Evolutionary conservation across 37 sponge, comb jelly and placozoan species (phyloP).

Genomic region (Trichoplax adhaerens): DNA sequence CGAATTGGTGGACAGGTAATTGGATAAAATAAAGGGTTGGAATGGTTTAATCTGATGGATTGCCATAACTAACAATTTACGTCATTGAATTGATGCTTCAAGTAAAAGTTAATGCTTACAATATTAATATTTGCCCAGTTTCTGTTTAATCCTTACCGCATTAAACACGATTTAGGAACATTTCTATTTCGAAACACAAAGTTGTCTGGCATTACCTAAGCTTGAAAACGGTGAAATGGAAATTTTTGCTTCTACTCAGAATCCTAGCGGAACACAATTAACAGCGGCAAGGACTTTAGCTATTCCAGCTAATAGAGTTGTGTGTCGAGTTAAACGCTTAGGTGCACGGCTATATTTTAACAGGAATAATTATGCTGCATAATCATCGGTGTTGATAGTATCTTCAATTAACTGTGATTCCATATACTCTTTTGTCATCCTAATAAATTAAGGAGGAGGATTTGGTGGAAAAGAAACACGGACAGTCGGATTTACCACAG

Average conservation of each 20-base stretch:
- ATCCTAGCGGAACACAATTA: constrained; percentile 18
- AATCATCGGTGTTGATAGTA: no score
- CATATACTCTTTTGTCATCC: no score
- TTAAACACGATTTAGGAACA: constrained; percentile 23
- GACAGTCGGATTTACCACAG: constrained; percentile 16
- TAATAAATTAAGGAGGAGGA: constrained; percentile 45
- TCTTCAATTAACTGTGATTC: no score
- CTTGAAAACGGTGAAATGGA: constrained; percentile 50
- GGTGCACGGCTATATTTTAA: constrained; percentile 6
- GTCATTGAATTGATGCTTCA: no score
- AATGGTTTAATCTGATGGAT: no score
- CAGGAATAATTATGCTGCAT: no score
- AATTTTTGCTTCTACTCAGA: constrained; percentile 47
- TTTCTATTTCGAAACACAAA: constrained; percentile 77
- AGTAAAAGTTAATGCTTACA: no score
- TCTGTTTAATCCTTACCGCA: no score
- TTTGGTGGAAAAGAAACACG: constrained; percentile 83
- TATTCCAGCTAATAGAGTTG: constrained; percentile 39
- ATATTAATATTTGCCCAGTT: no score
- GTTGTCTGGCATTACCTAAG: constrained; percentile 44
- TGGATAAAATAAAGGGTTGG: no score
- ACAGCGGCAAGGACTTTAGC: constrained; percentile 47
- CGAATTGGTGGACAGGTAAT: constrained; percentile 40
- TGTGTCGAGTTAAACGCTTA: constrained; percentile 44
- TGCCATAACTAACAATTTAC: no score